Percentiles rank a stretch among this genome's conserved stretches.
Evolutionary conservation across 2,113 vertebrate genomes (phyloP).

Genomic region (Lampris megalopsis): DNA sequence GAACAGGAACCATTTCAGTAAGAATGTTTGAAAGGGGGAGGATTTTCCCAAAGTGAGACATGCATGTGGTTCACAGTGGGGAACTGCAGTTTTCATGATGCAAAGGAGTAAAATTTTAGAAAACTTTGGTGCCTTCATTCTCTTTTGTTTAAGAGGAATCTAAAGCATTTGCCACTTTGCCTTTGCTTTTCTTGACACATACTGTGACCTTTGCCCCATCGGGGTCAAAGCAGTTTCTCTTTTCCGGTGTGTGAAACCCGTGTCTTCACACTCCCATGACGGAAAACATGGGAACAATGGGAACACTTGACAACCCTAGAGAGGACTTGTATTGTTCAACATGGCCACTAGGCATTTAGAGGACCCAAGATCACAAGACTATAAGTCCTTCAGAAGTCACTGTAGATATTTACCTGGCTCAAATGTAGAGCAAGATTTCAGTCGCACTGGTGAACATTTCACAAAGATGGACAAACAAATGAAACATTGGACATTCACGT

Average conservation of each 20-base stretch:
- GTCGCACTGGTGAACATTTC: not conserved
- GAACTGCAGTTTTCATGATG: constrained; percentile 25
- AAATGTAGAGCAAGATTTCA: not conserved
- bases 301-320: constrained; percentile 13
- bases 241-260: constrained; percentile 51
- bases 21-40: constrained; percentile 41
- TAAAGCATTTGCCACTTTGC: constrained; percentile 47
- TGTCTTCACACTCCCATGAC: constrained; percentile 48
- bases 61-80: constrained; percentile 27
- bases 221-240: constrained; percentile 44
- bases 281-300: constrained; percentile 24
- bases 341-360: constrained; percentile 2
- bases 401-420: not conserved
- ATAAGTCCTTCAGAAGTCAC: not conserved
- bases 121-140: constrained; percentile 38
- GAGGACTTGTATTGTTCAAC: constrained; percentile 7
- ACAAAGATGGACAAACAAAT: not conserved
- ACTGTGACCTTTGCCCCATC: constrained; percentile 48
- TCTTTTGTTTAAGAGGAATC: constrained; percentile 63
- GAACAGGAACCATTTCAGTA: constrained; percentile 45
- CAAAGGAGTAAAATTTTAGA: constrained; percentile 11
- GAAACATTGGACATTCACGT: too few species aligned
- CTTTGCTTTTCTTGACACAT: constrained; percentile 50
- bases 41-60: constrained; percentile 42
- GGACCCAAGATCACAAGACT: not conserved